Conservation (phyloP, 2,113 vertebrate species). For the Geococcyx californianus region DNA sequence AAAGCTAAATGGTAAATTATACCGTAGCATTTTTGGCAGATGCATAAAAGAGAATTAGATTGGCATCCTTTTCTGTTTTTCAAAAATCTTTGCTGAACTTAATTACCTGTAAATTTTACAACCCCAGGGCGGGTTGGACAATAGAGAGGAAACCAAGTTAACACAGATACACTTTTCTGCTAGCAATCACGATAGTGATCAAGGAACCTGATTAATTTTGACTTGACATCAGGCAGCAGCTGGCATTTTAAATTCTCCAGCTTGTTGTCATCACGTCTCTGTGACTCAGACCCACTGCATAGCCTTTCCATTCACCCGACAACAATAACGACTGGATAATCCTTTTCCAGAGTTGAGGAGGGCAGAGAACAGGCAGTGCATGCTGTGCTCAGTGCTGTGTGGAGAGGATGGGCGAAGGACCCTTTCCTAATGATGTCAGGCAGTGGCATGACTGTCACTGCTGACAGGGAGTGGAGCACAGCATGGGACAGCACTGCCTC, state of each 20-base stretch:
- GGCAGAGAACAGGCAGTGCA: neutral
- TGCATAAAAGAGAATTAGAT: conserved; percentile 8
- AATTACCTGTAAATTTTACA: conserved; percentile 7
- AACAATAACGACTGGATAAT: neutral
- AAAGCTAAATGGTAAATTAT: neutral
- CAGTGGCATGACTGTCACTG: neutral
- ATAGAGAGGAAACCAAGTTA: conserved; percentile 11
- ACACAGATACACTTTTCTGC: neutral
- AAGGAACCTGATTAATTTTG: conserved; percentile 38
- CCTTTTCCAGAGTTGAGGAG: neutral
- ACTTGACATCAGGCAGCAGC: conserved; percentile 11
- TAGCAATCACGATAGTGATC: neutral
- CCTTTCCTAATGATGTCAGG: neutral
- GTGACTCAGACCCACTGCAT: neutral
- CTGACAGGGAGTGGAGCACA: neutral
- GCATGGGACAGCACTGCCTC: rapidly evolving
- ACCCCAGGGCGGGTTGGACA: neutral
- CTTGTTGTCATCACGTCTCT: conserved; percentile 6
- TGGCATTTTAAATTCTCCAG: conserved; percentile 8
- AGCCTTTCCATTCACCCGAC: neutral
- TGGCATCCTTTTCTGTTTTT: neutral
- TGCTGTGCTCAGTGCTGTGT: rapidly evolving
- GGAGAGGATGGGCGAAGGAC: neutral
- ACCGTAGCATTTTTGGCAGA: neutral
- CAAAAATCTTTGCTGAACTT: neutral